phyloP scores from a whole-genome alignment of 2,888 invertebrate species.

The Drosophila kanekoi region DNA sequence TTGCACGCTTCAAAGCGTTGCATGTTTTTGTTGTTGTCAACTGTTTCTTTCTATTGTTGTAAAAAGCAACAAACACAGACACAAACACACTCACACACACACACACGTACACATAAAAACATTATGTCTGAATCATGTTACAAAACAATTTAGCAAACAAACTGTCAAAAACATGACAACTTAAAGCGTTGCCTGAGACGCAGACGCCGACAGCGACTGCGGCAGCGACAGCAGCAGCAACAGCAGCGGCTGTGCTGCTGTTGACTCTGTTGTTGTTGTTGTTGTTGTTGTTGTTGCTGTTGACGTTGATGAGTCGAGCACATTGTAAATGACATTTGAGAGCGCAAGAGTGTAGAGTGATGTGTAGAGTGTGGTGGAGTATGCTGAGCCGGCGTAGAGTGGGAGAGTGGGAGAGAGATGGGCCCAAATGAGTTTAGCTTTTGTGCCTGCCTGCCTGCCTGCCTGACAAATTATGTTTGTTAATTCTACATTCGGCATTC shows the following conservation, averaged over 20 bases:
- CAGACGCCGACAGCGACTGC: constrained; percentile 32
- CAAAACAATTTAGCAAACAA: constrained; percentile 83
- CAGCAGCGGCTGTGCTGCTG: constrained; percentile 15
- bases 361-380: constrained; percentile 6
- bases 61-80: constrained; percentile 24
- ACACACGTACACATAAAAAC: constrained; percentile 51
- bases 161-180: constrained; percentile 83
- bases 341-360: constrained; percentile 27
- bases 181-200: constrained; percentile 72
- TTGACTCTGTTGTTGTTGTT: constrained; percentile 22
- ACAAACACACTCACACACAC: neutral
- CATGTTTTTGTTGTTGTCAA: constrained; percentile 55
- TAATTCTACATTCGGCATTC: constrained; percentile 31
- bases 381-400: neutral
- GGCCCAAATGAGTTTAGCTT: constrained; percentile 24
- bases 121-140: constrained; percentile 81
- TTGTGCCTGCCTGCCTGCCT: constrained; percentile 16
- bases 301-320: constrained; percentile 76
- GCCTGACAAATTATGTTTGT: constrained; percentile 59
- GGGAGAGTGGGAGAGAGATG: constrained; percentile 13
- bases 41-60: constrained; percentile 57
- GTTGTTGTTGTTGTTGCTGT: constrained; percentile 32
- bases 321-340: constrained; percentile 74
- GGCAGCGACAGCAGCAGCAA: constrained; percentile 12
- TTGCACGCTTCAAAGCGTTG: constrained; percentile 60